Percentiles rank a stretch among this genome's conserved stretches.
These are phyloP conservation scores for Caenorhabditis japonica DNA, from an alignment of 2,888 invertebrate species.

Conservation along the genomic window DNA sequence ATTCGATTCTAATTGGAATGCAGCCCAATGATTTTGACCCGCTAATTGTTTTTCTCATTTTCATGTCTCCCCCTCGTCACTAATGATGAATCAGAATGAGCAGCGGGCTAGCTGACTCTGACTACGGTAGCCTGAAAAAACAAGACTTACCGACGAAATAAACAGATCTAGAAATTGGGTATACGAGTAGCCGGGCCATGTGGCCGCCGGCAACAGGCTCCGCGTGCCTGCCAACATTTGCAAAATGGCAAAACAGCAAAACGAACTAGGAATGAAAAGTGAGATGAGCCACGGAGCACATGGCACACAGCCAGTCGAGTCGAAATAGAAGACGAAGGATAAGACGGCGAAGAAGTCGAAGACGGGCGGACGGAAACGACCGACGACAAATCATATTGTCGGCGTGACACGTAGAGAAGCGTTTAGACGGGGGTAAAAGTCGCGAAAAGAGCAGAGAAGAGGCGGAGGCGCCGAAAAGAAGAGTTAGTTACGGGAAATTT, in stretches of 20 bases:
- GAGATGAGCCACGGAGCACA: constrained; percentile 17
- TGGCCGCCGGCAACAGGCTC: constrained; percentile 36
- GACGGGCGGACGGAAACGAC: constrained; percentile 4
- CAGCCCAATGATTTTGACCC: background rate
- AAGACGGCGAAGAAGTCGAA: constrained; percentile 1
- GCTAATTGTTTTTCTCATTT: background rate
- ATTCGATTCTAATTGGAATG: background rate
- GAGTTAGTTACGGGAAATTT: constrained; percentile 11
- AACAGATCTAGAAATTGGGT: constrained; percentile 49
- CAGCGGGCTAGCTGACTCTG: background rate
- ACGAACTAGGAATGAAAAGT: constrained; percentile 13
- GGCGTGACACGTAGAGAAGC: background rate
- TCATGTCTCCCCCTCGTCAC: background rate
- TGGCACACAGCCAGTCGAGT: no score
- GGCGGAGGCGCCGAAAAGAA: constrained; percentile 2
- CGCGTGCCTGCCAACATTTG: constrained; percentile 26
- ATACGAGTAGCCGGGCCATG: constrained; percentile 55
- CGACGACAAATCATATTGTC: constrained; percentile 35
- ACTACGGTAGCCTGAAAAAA: background rate
- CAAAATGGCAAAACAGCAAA: background rate
- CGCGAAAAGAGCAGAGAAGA: constrained; percentile 18
- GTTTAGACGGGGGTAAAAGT: background rate
- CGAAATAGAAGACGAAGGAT: no score
- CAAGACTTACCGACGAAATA: constrained; percentile 47
- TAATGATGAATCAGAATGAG: background rate